Evolutionary conservation across 2,113 vertebrate genomes (phyloP), one percentile per base, ranked within the genome.

Genomic region (Periophthalmus modestus): DNA sequence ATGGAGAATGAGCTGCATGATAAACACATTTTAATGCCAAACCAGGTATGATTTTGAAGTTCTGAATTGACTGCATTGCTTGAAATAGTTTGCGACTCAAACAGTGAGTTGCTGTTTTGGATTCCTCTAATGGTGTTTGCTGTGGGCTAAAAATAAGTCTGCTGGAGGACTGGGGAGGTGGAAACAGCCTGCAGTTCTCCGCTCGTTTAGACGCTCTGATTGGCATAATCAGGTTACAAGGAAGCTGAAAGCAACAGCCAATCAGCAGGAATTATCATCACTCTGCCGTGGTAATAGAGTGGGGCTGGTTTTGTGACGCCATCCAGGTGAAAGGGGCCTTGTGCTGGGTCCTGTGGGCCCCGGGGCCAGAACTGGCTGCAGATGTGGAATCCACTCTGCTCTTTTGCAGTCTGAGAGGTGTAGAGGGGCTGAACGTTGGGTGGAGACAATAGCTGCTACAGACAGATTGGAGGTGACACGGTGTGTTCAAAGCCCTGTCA

Each of bases 161-260:
- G 67, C 73, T 75, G 65, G 12, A 36, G 62, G 36, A 82, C 48
- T 4, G 14, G 46, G 28, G 72, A 70, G 75, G 34, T 7, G 13
- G 59, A 74, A n/a, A 54, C 83, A 85, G 75, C 79, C 82, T 74
- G 67, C 78, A 65, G 71, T 87, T 77, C 70, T 77, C 81, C 79
- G 78, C 78, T 92, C 78, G 83, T 92, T n/a, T 90, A 90, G 90
- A 92, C 88, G 71, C 73, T 71, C 82, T 93, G 92, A 93, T 92
- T 94, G 92, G 90, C 93, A 92, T 92, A 94, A 93, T 93, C 89
- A 91, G 93, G 93, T 92, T 94, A 90, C 84, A 81, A 77, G 66
- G 66, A 82, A 84, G 88, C 91, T 89, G 78, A 87, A 88, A 92
- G 91, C 89, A 91, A 85, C 78, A 83, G 84, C 74, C 85, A 85